Base-by-base conservation (phyloP, 2,888 invertebrate species). In the Diarsia rubi region DNA sequence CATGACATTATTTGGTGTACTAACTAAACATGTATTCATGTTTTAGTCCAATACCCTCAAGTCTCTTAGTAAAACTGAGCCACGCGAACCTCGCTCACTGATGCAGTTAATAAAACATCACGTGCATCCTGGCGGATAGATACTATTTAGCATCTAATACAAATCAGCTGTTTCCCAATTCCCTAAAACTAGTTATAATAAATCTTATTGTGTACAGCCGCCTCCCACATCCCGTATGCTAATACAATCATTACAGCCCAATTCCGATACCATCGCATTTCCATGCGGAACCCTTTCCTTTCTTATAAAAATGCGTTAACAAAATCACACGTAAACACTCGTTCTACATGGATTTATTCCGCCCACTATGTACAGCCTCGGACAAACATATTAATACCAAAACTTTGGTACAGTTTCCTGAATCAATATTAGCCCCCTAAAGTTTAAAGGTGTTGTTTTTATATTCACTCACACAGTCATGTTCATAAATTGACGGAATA, bases 321-420 rank as follows among this genome's bases (percentile, higher is more conserved):
- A 42, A 60, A 52, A 62, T 60, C 52, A 69, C 65, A 24, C n/a
- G 57, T 52, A 54, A 63, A 54, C 37, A 71, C 57, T 52, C 65
- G n/a, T 59, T 81, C 68, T n/a, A n/a, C 52, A 68, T 70, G 63
- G 69, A 67, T 70, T 62, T 73, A 67, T 82, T 73, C 69, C 72
- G 49, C 54, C 78, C 59, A 72, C 57, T n/a, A 37, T 16, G 60
- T 76, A 63, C 60, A 52, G 27, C 37, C 69, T 21, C 14, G 2
- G 8, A 45, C 49, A 37, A 37, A 37, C 37, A 37, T 37, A 49
- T 49, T 21, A 9, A 3, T 47, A 47, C 19, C 47, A 47, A 8
- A 21, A 49, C 21, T 49, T 49, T 3, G 21, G 8, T 49, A 49
- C 21, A 49, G 21, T 21, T 49, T 21, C 0, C 6, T 49, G 21